phyloP scores from a whole-genome alignment of 1,140 invertebrate genomes.

The Amphibalanus amphitrite region DNA sequence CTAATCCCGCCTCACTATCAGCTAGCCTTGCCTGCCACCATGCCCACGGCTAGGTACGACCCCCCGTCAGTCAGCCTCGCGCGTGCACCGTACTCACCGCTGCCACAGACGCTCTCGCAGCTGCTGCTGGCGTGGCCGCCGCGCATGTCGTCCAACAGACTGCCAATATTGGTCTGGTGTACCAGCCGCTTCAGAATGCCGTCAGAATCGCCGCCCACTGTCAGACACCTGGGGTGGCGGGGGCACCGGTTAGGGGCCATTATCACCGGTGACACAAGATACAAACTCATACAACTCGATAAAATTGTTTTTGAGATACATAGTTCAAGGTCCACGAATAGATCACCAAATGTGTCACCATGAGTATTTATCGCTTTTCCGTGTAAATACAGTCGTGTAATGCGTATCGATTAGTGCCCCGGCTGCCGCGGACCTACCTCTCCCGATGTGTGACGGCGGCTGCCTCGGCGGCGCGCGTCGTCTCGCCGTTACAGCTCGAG shows the following conservation, averaged over 20 bases:
- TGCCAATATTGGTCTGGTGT: neutral
- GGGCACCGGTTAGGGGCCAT: neutral
- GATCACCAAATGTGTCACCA: too few species aligned
- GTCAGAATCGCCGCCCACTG: neutral
- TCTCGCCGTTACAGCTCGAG: neutral
- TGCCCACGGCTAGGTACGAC: too few species aligned
- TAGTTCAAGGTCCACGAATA: too few species aligned
- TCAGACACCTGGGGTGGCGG: neutral
- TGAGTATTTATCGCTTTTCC: too few species aligned
- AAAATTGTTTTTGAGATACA: neutral
- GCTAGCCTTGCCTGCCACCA: too few species aligned
- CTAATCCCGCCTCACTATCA: too few species aligned
- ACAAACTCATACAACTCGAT: neutral
- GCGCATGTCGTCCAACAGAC: neutral
- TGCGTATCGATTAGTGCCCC: too few species aligned
- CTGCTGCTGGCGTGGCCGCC: neutral
- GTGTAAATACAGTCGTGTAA: too few species aligned
- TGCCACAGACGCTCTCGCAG: neutral
- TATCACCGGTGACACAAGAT: neutral
- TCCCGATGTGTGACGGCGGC: too few species aligned
- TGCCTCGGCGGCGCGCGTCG: neutral
- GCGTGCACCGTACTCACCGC: slow-evolving; percentile 1
- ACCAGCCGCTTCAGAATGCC: neutral
- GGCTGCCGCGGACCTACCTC: too few species aligned
- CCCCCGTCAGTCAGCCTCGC: too few species aligned